Conservation (phyloP, 2,113 vertebrate species). For the Trochalopteron elliotii region DNA sequence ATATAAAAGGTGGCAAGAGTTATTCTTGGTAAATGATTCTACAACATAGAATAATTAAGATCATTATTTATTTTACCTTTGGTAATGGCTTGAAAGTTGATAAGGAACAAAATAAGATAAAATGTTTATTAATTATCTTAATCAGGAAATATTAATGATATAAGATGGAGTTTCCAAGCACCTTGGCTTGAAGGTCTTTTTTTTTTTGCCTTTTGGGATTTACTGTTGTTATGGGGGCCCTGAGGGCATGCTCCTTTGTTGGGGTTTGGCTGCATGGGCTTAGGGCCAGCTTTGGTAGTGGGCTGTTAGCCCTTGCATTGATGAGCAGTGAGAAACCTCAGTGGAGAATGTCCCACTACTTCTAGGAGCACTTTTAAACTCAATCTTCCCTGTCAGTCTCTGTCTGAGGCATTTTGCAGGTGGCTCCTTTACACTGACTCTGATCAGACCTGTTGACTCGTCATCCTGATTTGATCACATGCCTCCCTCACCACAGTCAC, state of each 20-base stretch:
- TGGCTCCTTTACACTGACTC: background rate
- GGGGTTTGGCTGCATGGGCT: accelerated
- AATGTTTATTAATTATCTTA: background rate
- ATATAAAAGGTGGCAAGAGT: background rate
- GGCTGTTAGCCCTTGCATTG: background rate
- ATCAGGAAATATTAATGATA: background rate
- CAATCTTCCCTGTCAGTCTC: accelerated
- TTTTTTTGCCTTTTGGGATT: background rate
- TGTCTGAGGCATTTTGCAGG: background rate
- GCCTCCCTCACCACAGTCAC: background rate
- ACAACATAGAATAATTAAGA: background rate
- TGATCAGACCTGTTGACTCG: accelerated
- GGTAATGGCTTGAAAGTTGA: background rate
- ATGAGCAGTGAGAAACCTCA: background rate
- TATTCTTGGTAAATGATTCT: background rate
- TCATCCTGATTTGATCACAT: background rate
- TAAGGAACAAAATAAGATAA: background rate
- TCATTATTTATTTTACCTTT: background rate
- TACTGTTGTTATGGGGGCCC: background rate
- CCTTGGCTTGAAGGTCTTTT: background rate
- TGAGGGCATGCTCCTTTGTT: accelerated
- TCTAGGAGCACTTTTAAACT: background rate
- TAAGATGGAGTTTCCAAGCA: background rate
- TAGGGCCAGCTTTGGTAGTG: background rate
- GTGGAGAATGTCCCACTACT: background rate